Percentiles rank a stretch among this genome's conserved stretches.
Conservation (phyloP, 1,140 invertebrate genomes). For the Phortica variegata region DNA sequence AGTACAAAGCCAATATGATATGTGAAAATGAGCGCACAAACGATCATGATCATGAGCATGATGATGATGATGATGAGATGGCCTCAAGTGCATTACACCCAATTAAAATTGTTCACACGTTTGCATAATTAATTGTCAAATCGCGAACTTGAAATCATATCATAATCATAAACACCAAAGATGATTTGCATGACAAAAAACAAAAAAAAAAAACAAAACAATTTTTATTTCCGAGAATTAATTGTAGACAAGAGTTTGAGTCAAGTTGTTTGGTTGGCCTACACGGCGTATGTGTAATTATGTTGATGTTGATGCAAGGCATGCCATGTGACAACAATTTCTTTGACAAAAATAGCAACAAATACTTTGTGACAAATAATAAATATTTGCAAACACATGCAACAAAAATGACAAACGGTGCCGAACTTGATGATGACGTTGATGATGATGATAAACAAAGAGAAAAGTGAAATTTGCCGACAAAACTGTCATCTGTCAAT, state of each 20-base stretch:
- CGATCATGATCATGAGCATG: not conserved
- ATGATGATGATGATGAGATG: not conserved
- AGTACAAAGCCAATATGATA: no score
- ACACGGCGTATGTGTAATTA: slow-evolving; percentile 28
- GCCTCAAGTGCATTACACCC: slow-evolving; percentile 37
- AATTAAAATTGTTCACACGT: slow-evolving; percentile 55
- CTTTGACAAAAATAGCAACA: slow-evolving; percentile 39
- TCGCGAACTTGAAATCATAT: slow-evolving; percentile 30
- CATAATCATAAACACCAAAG: slow-evolving; percentile 2
- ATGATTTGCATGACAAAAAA: no score
- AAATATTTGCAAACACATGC: no score
- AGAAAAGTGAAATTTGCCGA: slow-evolving; percentile 45
- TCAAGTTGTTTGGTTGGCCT: slow-evolving; percentile 1
- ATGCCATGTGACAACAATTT: slow-evolving; percentile 32
- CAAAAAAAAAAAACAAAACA: not conserved
- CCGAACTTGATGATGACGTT: no score
- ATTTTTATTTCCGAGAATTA: slow-evolving; percentile 6
- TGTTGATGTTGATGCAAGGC: slow-evolving; percentile 18
- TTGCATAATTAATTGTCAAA: slow-evolving; percentile 53
- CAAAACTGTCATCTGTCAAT: slow-evolving; percentile 56
- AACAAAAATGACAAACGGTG: no score
- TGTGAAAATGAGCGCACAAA: no score
- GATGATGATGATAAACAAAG: no score
- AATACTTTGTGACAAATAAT: slow-evolving; percentile 8
- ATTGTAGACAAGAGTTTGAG: not conserved